Evolutionary conservation across 2,888 invertebrate genomes (phyloP).

Genomic region (Ashinkailepas kermadecensis): DNA sequence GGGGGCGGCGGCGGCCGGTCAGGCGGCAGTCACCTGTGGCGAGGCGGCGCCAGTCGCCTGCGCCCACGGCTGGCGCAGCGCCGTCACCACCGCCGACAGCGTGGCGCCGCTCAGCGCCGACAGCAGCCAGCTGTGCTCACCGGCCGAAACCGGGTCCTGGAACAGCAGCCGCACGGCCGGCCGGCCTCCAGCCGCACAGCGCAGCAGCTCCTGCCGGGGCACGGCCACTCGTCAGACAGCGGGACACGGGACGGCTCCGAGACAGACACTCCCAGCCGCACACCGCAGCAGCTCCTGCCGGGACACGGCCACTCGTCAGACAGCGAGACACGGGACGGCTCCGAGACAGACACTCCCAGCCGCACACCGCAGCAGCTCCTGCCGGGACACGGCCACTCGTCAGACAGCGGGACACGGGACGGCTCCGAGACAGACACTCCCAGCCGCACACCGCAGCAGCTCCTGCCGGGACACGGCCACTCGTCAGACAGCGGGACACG

Average conservation of each 20-base stretch:
- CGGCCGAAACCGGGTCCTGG: not conserved
- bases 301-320: too few relatives aligned
- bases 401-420: too few relatives aligned
- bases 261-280: not conserved
- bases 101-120: not conserved
- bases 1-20: not conserved
- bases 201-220: not conserved
- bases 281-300: not conserved
- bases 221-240: too few relatives aligned
- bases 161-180: slow-evolving; percentile 10
- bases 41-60: not conserved
- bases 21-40: not conserved
- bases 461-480: not conserved
- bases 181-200: not conserved
- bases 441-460: not conserved
- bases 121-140: slow-evolving; percentile 11
- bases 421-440: not conserved
- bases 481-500: too few relatives aligned
- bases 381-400: not conserved
- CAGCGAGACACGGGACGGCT: too few relatives aligned
- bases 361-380: not conserved
- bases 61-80: not conserved
- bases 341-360: not conserved
- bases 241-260: too few relatives aligned
- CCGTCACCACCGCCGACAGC: not conserved